These are phyloP conservation scores for Opisthocomus hoazin DNA, from an alignment of 2,113 vertebrate genomes.

Conservation along the genomic window DNA sequence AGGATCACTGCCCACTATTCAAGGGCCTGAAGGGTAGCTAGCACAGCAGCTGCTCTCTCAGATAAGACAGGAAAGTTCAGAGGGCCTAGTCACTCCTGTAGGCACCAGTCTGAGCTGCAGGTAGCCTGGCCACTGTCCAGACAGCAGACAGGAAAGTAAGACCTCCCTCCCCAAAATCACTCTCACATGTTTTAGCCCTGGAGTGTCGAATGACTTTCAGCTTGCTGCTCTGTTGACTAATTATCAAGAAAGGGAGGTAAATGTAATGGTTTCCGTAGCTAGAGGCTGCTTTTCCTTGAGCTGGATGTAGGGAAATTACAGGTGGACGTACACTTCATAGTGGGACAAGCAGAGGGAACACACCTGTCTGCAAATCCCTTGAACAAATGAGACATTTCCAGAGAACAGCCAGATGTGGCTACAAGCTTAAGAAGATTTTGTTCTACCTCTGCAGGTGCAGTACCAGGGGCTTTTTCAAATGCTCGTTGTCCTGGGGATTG, in stretches of 20 bases:
- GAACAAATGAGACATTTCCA: background rate
- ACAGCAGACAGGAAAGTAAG: background rate
- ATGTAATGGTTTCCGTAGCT: background rate
- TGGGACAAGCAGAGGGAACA: background rate
- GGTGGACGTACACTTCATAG: background rate
- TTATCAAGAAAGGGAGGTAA: background rate
- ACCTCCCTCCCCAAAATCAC: background rate
- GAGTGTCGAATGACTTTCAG: background rate
- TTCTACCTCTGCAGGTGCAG: constrained; percentile 32
- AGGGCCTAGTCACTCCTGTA: background rate
- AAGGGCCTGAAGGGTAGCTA: background rate
- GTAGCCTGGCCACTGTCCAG: background rate
- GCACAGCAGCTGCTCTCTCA: background rate
- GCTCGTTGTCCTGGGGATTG: constrained; percentile 70
- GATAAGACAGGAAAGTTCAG: background rate
- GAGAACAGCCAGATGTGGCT: background rate
- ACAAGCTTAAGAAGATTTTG: background rate
- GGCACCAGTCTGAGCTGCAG: background rate
- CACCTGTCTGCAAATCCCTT: background rate
- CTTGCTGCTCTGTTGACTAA: background rate
- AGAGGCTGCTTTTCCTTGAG: background rate
- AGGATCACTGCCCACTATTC: background rate
- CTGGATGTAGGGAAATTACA: background rate
- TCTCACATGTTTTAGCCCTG: background rate
- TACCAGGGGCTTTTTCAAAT: constrained; percentile 51